A percentile compares a stretch with the other conserved stretches of the same genome.
These are phyloP conservation scores for Vulpes vulpes DNA, from an alignment of 2,113 vertebrate genomes.

Conservation along the genomic window DNA sequence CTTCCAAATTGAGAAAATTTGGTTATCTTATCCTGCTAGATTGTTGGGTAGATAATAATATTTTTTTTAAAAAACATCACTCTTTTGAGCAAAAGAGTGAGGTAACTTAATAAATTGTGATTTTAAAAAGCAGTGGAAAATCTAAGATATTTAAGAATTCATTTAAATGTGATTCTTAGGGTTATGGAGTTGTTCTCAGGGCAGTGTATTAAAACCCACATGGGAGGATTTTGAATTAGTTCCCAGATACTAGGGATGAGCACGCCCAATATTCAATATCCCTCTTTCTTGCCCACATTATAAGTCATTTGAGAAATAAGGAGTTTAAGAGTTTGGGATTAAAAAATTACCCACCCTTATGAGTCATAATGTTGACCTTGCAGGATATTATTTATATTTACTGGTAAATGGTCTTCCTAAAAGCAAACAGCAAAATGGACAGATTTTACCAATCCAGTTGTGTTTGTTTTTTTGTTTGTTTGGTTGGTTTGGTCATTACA, in stretches of 20 bases:
- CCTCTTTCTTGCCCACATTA: background rate
- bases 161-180: background rate
- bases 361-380: background rate
- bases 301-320: constrained; percentile 19
- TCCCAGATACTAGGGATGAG: background rate
- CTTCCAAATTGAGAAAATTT: background rate
- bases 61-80: background rate
- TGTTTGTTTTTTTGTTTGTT: background rate
- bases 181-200: background rate
- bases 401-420: background rate
- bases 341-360: background rate
- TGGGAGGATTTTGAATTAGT: background rate
- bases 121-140: background rate
- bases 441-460: background rate
- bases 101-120: background rate
- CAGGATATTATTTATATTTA: background rate
- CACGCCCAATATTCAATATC: background rate
- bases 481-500: background rate
- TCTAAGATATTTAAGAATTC: background rate
- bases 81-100: background rate
- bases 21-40: background rate
- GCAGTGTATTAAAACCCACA: background rate
- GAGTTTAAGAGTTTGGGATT: background rate
- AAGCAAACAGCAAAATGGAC: background rate
- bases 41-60: background rate